Base-by-base conservation (phyloP, 2,113 vertebrate genomes). In the Ascaphus truei region DNA sequence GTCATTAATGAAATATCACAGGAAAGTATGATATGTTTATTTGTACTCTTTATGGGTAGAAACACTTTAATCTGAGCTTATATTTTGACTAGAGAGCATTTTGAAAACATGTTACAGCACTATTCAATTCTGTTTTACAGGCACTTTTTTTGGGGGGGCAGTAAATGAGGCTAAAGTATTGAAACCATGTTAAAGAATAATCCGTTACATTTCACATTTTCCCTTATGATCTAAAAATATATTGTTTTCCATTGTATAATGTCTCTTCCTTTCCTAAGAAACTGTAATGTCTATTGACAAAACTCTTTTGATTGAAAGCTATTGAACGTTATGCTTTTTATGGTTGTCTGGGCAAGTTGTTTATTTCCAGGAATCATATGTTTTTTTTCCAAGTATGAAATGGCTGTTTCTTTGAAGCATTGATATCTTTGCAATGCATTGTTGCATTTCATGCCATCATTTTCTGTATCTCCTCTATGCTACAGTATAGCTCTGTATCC, bases 161-260 rank as follows among this genome's bases (percentile, higher is more conserved):
- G 36, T 25, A 9, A 18, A 8, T 65, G 61, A 30, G 25, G 31
- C 7, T 16, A 53, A 55, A 37, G 25, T 15, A n/a, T n/a, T n/a
- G n/a, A n/a, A n/a, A n/a, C n/a, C n/a, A n/a, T n/a, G n/a, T n/a
- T 15, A 65, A n/a, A 68, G 62, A 68, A 57, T 29, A 68, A 58
- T 45, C 39, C 48, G 64, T 47, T 68, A 37, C 18, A 47, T 58
- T 34, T 68, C 13, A 37, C 7, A 8, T 57, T 47, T 57, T 67
- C 37, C n/a, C n/a, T 5, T 56, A 36, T 57, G 27, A 45, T 57
- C 64, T 58, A 58, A 41, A 68, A 47, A 47, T 68, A 65, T 11
- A 41, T 27, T 37, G 20, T 65, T n/a, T 58, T 68, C 64, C 64
- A 57, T 65, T 51, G 16, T 57, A 13, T 8, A 57, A 26, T 47